These are phyloP conservation scores for Emmelina monodactyla DNA, from an alignment of 2,888 invertebrate species.

Conservation along the genomic window DNA sequence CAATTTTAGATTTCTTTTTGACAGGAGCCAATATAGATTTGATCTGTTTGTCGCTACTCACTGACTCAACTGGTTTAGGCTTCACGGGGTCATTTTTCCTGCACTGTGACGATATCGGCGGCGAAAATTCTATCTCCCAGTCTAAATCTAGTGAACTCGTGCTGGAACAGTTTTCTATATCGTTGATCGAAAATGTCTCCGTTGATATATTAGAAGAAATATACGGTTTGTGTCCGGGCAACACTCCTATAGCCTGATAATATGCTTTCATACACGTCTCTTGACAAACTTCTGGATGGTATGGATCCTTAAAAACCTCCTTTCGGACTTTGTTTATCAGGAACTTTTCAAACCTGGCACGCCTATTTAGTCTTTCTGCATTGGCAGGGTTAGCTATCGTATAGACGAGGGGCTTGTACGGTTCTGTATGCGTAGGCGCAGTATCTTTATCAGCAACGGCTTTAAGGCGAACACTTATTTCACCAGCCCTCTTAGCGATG, in stretches of 20 bases:
- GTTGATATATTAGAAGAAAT: conserved; percentile 19
- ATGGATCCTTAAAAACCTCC: conserved; percentile 29
- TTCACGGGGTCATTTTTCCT: too few relatives aligned
- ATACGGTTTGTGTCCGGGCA: conserved; percentile 22
- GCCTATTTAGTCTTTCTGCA: conserved; percentile 25
- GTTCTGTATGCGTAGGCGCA: conserved; percentile 15
- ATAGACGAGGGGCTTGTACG: conserved; percentile 34
- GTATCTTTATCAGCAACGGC: conserved; percentile 20
- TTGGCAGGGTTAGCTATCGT: conserved; percentile 33
- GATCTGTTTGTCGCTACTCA: too few relatives aligned
- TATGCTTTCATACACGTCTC: conserved; percentile 32
- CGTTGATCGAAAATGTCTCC: conserved; percentile 10
- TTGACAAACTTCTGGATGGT: conserved; percentile 34
- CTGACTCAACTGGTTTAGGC: too few relatives aligned
- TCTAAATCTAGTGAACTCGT: conserved; percentile 39
- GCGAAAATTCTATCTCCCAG: conserved; percentile 51
- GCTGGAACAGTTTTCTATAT: conserved; percentile 26
- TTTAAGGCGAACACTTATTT: conserved; percentile 42
- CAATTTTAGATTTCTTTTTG: too few relatives aligned
- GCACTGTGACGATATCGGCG: conserved; percentile 24
- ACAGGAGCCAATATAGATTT: too few relatives aligned
- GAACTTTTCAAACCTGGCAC: conserved; percentile 22
- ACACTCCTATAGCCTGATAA: conserved; percentile 29
- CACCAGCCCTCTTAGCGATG: conserved; percentile 36
- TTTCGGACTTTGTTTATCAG: conserved; percentile 25